These are phyloP conservation scores for Hyperoplus immaculatus DNA, from an alignment of 2,797 vertebrate species.

Conservation along the genomic window DNA sequence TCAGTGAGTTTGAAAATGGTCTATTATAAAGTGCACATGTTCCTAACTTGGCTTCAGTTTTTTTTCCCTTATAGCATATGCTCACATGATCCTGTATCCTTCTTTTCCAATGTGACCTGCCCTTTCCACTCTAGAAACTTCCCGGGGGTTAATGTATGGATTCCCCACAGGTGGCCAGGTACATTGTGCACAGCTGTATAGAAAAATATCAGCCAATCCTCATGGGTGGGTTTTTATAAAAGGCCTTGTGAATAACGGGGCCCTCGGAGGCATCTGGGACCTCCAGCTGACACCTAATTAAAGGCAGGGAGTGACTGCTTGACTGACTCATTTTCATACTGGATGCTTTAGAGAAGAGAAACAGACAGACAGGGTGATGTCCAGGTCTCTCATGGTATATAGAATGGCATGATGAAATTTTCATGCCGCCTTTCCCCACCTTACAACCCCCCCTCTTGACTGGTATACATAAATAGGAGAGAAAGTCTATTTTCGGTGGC, in stretches of 20 bases:
- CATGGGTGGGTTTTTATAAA: constrained; percentile 26
- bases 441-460: constrained; percentile 32
- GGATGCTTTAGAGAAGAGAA: constrained; percentile 21
- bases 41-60: neutral
- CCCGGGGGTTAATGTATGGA: constrained; percentile 29
- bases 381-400: constrained; percentile 53
- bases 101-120: constrained; percentile 7
- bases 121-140: neutral
- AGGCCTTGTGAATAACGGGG: constrained; percentile 47
- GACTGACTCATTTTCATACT: constrained; percentile 74
- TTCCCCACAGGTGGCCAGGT: constrained; percentile 34
- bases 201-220: constrained; percentile 11
- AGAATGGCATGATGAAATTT: constrained; percentile 68
- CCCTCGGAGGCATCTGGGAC: constrained; percentile 28
- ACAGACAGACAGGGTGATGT: constrained; percentile 42
- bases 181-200: constrained; percentile 21
- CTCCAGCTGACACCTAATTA: constrained; percentile 75
- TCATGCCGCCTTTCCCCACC: constrained; percentile 52
- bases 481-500: constrained; percentile 33
- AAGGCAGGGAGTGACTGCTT: constrained; percentile 48
- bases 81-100: neutral
- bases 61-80: neutral
- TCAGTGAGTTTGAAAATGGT: neutral
- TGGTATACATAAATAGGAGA: constrained; percentile 62
- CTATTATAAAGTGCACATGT: constrained; percentile 15